Base-by-base conservation (phyloP, 2,797 vertebrate species). In the Chaenodraco wilsoni region DNA sequence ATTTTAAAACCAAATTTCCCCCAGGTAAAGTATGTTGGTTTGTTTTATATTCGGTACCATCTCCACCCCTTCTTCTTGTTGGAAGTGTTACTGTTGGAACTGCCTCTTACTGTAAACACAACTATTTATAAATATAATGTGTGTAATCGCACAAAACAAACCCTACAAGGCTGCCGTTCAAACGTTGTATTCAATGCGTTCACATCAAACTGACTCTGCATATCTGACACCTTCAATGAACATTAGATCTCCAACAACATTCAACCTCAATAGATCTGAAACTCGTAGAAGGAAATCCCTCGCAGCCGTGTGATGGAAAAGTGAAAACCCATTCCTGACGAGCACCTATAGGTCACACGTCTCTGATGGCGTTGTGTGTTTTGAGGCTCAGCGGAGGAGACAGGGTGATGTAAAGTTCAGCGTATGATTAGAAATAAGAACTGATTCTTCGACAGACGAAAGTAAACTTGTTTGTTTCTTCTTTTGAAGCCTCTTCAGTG, bases 321-420 rank as follows among this genome's bases (percentile, higher is more conserved):
- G 31, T 49, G 33, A 31, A 23, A 61, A 58, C 23, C 7, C 43
- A 9, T 19, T 43, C 31, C 41, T 7, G 27, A 52, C 57, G 16
- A 49, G 44, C 23, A 44, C 52, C 46, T 3, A 37, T 9, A 16
- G 57, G 62, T 64, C 80, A 60, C 70, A 15, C 2, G 55, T 56
- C 64, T 56, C 64, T 76, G 57, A 37, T 4, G 57, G 19, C 2
- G 50, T 9, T 71, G 40, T 13, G 45, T 15, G 8, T 12, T 56
- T 55, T 62, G 60, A 72, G 61, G 52, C 59, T 62, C 46, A 12
- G 60, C 7, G 4, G 4, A 62, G 60, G 43, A 62, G 58, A 48
- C 12, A 0, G 74, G 78, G 70, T 66, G 49, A 72, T 31, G 2
- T 0, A 1, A 40, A 69, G 82, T 78, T 76, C 65, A 72, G 45